Evolutionary conservation across 2,888 invertebrate species (phyloP), one percentile per base, ranked within the genome.

Genomic region (Sympetrum striolatum): DNA sequence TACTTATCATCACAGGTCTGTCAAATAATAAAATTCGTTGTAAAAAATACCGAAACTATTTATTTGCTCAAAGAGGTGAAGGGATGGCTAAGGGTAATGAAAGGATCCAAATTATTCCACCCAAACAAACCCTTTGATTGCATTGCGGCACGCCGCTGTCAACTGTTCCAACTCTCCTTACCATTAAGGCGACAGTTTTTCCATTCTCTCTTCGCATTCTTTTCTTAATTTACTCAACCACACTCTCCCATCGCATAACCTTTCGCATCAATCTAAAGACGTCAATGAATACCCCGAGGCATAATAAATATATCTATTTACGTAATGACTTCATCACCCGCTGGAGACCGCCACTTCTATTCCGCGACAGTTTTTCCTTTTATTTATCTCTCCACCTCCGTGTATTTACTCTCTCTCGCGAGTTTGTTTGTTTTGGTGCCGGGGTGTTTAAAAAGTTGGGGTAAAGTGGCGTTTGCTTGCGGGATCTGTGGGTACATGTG

Each of bases 381-480:
- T 44, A n/a, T 44, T 44, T 44, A 2, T 5, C n/a, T 5, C 81
- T n/a, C 48, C n/a, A n/a, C 80, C 35, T 37, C 22, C 22, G 4
- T 8, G 6, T 44, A 44, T 44, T 44, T 80, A 37, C 80, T 37
- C 37, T 60, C 37, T 37, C 37, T 37, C 22, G 37, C 22, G 15
- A 10, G 80, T 22, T 39, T 37, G 90, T 91, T 91, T 91, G 91
- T 91, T 90, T 90, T 81, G 80, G 80, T 1, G 64, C 60, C n/a
- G 12, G 58, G 31, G 82, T 48, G 5, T 22, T 64, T 64, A 64
- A 64, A 60, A 80, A 37, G 6, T 31, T 18, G 80, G 80, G 81
- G 58, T 22, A 82, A 82, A 82, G 82, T 44, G 82, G 82, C 82
- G 58, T 82, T 58, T 58, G 82, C 82, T 60, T 82, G 58, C 53